Evolutionary conservation across 2,888 invertebrate genomes (phyloP).

Genomic region (Thysanoteuthis rhombus): DNA sequence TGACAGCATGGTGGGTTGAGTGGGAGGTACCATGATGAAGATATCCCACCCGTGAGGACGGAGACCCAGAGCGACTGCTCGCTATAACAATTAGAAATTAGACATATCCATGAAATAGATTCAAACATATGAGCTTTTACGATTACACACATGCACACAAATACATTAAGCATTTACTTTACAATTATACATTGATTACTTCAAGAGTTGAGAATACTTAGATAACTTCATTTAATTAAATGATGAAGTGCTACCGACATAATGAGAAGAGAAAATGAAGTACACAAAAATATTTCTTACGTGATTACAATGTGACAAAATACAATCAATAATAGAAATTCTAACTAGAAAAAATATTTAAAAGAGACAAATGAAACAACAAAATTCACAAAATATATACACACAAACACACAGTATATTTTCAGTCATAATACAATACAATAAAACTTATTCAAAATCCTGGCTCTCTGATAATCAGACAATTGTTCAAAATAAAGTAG

Average conservation of each 20-base stretch:
- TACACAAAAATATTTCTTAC: too few relatives aligned
- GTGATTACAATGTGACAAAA: background rate
- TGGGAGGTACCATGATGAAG: constrained; percentile 71
- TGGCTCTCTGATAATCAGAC: background rate
- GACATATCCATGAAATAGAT: background rate
- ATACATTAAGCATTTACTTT: background rate
- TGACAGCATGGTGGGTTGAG: constrained; percentile 50
- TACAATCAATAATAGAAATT: background rate
- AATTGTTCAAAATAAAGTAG: too few relatives aligned
- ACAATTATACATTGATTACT: background rate
- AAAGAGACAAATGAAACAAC: background rate
- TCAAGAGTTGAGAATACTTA: background rate
- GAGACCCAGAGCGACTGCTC: constrained; percentile 91
- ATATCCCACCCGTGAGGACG: constrained; percentile 85
- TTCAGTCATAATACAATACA: background rate
- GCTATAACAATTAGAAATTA: constrained; percentile 72
- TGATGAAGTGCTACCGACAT: too few relatives aligned
- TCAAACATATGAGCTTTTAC: background rate
- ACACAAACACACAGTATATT: background rate
- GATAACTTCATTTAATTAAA: background rate
- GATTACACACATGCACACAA: background rate
- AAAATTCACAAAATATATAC: background rate
- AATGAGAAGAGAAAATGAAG: too few relatives aligned
- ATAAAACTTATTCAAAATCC: background rate
- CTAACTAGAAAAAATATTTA: background rate